Evolutionary conservation across 2,113 vertebrate species (phyloP), one percentile per base, ranked within the genome.

Genomic region (Lepisosteus osseus): DNA sequence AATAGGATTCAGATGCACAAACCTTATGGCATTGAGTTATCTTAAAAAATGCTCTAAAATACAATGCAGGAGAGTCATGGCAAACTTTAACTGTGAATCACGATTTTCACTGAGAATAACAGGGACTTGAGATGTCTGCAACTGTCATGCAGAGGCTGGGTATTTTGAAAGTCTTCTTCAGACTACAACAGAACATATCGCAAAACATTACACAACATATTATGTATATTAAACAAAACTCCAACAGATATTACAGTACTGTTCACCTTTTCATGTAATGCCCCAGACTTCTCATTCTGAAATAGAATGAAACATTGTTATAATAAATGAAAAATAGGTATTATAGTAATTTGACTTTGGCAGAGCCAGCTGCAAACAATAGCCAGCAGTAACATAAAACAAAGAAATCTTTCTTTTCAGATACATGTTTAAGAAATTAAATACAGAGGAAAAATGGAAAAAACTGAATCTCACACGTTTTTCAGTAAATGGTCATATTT

Each of bases 1-100:
- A 89, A 84, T 80, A 86, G 84, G 88, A 90, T 90, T 91, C 85
- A 91, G 85, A 83, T 76, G 70, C 71, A 79, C 13, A 83, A 86
- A 88, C 77, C 85, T 80, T 81, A 77, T 85, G 78, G 40, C 85
- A 83, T 74, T 78, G 72, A 6, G 85, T 79, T 85, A 85, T 87
- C 85, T 88, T 83, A 87, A 82, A 85, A 89, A 87, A 84, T 57
- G 80, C 85, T 78, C 86, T 79, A 68, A 74, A 62, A 74, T 77
- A 29, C 79, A 29, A 79, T 74, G 73, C 79, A 78, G 6, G 41
- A 3, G 3, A 14, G 14, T 40, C 7, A 8, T 70, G 78, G 76
- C 80, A 82, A 73, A 68, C 61, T 59, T 82, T 77, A 62, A 63
- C 72, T 74, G 83, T 79, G 85, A 88, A 79, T 88, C 85, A 84